Evolutionary conservation across 2,888 invertebrate species (phyloP).

Genomic region (Malthinus seriepunctatus): DNA sequence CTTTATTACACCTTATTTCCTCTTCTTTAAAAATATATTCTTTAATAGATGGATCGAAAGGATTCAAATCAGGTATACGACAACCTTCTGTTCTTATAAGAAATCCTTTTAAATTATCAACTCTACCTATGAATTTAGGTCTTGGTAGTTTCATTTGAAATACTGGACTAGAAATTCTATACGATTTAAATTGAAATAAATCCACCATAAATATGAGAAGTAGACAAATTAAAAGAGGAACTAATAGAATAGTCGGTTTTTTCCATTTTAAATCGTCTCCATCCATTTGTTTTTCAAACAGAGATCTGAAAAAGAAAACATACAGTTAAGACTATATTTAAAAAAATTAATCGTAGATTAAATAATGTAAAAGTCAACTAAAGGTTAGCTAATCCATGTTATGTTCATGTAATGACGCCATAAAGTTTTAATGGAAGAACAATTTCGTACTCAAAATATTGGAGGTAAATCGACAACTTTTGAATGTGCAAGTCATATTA

Average conservation of each 20-base stretch:
- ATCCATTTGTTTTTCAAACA: constrained; percentile 25
- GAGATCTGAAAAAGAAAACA: constrained; percentile 18
- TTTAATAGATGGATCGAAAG: constrained; percentile 62
- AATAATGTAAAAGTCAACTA: too few relatives aligned
- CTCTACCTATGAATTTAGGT: constrained; percentile 10
- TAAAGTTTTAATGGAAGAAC: too few relatives aligned
- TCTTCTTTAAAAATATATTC: constrained; percentile 59
- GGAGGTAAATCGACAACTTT: too few relatives aligned
- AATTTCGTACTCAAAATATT: too few relatives aligned
- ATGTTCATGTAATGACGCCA: too few relatives aligned
- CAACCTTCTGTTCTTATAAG: constrained; percentile 66
- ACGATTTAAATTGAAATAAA: constrained; percentile 41
- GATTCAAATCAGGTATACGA: constrained; percentile 66
- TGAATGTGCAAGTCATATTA: too few relatives aligned
- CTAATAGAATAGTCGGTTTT: constrained; percentile 41
- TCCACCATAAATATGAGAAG: constrained; percentile 43
- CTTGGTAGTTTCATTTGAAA: background rate
- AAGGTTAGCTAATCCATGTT: too few relatives aligned
- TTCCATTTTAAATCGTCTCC: constrained; percentile 34
- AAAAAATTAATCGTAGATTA: too few relatives aligned
- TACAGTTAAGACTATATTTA: too few relatives aligned
- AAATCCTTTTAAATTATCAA: constrained; percentile 34
- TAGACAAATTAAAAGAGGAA: constrained; percentile 39
- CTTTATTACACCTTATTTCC: constrained; percentile 59
- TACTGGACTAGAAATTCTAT: constrained; percentile 14